Conservation (phyloP, 2,797 vertebrate species). For the Sebastes diaconus region DNA sequence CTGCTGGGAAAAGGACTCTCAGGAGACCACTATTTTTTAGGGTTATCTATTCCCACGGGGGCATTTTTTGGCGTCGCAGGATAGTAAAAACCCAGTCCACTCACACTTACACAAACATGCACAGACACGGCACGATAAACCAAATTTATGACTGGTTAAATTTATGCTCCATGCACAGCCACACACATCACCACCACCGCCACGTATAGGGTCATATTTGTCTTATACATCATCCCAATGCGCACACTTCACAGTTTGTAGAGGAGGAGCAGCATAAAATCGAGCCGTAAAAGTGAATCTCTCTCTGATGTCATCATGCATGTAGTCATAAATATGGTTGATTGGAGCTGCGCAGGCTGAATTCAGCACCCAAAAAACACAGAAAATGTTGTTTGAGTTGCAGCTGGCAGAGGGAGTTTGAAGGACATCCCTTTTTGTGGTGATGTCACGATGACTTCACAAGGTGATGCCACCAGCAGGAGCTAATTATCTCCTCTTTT, state of each 20-base stretch:
- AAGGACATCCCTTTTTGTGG: conserved; percentile 4
- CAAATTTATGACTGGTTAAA: conserved; percentile 50
- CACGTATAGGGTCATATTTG: conserved; percentile 41
- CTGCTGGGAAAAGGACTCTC: conserved; percentile 40
- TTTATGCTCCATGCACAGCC: conserved; percentile 40
- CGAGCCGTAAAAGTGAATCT: conserved; percentile 35
- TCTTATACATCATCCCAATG: conserved; percentile 28
- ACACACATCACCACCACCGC: conserved; percentile 18
- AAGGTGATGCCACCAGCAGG: conserved; percentile 15
- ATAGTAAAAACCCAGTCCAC: conserved; percentile 59
- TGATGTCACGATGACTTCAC: conserved; percentile 22
- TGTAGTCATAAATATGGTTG: conserved; percentile 9
- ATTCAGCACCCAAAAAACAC: not conserved
- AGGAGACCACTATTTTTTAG: conserved; percentile 36
- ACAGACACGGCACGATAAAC: conserved; percentile 59
- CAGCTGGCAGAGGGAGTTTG: not conserved
- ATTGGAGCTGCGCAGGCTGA: not conserved
- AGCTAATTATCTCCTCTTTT: conserved; percentile 29
- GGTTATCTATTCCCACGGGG: conserved; percentile 41
- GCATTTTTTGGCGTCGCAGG: conserved; percentile 38
- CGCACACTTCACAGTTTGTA: conserved; percentile 16
- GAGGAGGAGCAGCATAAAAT: conserved; percentile 34
- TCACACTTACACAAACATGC: conserved; percentile 62
- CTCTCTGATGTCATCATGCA: conserved; percentile 34
- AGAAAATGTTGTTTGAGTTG: not conserved